Conservation (phyloP, 2,797 vertebrate species). For the Coracias cyanogaster region DNA sequence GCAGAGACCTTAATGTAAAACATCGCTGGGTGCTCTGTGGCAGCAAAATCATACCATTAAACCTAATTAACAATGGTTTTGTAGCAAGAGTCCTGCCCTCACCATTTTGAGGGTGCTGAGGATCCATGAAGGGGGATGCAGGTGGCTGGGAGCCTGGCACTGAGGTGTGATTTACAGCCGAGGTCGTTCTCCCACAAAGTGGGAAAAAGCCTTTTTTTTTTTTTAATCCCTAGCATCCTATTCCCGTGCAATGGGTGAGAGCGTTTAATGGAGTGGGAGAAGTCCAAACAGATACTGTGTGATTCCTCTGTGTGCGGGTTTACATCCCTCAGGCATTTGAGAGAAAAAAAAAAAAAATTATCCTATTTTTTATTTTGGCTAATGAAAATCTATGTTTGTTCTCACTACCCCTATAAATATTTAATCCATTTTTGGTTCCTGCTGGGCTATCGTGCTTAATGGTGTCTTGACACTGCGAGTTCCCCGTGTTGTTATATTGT, state of each 20-base stretch:
- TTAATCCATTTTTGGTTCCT: conserved; percentile 3
- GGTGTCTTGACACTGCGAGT: background rate
- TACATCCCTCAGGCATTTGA: background rate
- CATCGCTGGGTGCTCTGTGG: accelerated
- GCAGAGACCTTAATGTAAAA: background rate
- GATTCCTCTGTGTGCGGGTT: background rate
- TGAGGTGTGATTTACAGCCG: background rate
- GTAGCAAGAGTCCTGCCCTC: background rate
- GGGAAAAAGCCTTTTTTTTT: background rate
- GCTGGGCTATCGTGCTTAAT: background rate
- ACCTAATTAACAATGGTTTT: background rate
- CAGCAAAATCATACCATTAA: background rate
- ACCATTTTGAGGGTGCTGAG: background rate
- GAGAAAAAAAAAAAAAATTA: background rate
- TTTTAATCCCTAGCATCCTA: background rate
- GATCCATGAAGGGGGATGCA: background rate
- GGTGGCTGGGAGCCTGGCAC: background rate
- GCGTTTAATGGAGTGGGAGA: background rate
- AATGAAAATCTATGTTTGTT: background rate
- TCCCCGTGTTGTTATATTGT: background rate
- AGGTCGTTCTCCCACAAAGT: background rate
- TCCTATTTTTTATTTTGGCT: background rate
- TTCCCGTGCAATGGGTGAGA: background rate
- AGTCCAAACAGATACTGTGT: background rate
- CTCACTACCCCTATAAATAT: background rate